Evolutionary conservation across 1,140 invertebrate species (phyloP).

Genomic region (Metopolophium dirhodum): DNA sequence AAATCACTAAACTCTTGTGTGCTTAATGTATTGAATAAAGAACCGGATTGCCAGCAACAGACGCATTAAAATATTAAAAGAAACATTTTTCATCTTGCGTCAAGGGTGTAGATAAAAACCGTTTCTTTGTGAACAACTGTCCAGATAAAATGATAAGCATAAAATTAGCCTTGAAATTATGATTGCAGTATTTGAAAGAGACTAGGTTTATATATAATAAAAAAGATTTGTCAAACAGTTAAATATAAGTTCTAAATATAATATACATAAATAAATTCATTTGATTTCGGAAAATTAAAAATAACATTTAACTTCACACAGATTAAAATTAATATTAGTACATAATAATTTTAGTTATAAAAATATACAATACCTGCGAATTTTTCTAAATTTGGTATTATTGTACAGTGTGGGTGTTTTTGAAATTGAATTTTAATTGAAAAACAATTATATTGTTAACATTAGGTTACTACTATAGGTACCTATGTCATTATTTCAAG

Average conservation of each 20-base stretch:
- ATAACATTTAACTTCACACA: background rate
- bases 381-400: no score
- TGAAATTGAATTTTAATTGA: background rate
- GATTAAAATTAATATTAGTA: no score
- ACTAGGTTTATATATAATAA: background rate
- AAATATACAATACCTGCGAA: background rate
- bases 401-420: background rate
- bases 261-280: background rate
- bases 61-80: slow-evolving; percentile 23
- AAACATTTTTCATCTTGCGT: background rate
- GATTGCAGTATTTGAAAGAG: background rate
- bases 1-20: slow-evolving; percentile 12
- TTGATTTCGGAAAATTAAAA: background rate
- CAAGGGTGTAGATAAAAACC: background rate
- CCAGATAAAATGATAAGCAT: background rate
- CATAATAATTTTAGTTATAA: no score
- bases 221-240: background rate
- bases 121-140: slow-evolving; percentile 24
- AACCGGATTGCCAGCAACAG: background rate
- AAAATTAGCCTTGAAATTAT: background rate
- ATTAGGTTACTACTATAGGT: background rate
- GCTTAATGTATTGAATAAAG: background rate
- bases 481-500: background rate
- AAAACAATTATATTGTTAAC: background rate
- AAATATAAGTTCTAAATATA: background rate